These are phyloP conservation scores for Hyaena hyaena DNA, from an alignment of 2,113 vertebrate genomes.

Conservation along the genomic window DNA sequence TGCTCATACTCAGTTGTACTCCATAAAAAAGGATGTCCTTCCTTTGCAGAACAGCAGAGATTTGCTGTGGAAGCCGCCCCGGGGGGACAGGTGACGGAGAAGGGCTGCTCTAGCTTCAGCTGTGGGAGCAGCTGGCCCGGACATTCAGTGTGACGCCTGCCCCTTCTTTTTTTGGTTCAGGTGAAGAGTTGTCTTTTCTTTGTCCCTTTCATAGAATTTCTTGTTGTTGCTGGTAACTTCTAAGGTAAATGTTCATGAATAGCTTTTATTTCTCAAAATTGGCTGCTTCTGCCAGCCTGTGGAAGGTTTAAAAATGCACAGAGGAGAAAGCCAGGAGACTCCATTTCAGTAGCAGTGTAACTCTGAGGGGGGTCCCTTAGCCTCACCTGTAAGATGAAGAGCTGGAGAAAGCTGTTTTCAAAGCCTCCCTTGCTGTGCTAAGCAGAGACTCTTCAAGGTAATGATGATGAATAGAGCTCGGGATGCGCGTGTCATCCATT, in stretches of 20 bases:
- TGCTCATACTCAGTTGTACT: neutral
- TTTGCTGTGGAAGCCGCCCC: neutral
- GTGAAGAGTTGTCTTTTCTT: neutral
- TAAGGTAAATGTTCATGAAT: constrained; percentile 4
- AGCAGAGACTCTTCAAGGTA: neutral
- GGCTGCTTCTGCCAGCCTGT: neutral
- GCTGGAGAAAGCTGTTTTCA: neutral
- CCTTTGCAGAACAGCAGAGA: neutral
- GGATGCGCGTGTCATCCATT: neutral
- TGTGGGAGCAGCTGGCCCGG: neutral
- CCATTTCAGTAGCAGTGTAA: neutral
- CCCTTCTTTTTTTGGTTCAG: neutral
- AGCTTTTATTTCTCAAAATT: constrained; percentile 19
- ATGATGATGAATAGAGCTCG: neutral
- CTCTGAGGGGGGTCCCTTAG: neutral
- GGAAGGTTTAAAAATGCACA: neutral
- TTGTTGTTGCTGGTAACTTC: neutral
- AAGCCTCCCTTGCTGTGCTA: neutral
- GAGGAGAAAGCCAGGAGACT: neutral
- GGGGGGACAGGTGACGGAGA: neutral
- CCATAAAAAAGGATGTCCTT: neutral
- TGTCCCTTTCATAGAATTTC: neutral
- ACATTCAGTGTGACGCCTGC: neutral
- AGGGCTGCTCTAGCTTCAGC: neutral
- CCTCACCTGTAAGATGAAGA: neutral